phyloP scores from a whole-genome alignment of 2,797 vertebrate genomes.

The Falco novaeseelandiae region DNA sequence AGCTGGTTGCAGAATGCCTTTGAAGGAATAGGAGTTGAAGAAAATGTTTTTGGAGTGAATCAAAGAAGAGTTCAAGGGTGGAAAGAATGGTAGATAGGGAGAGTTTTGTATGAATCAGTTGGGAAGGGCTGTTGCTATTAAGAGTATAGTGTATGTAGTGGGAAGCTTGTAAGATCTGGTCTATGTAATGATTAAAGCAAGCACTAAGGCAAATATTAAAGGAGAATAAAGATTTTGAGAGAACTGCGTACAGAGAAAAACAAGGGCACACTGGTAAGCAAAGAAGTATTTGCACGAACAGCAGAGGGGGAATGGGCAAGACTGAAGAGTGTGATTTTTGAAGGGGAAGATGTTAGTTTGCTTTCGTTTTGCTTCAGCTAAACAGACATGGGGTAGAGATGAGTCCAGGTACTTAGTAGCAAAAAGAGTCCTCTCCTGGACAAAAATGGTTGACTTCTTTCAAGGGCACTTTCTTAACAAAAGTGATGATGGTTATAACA shows the following conservation, averaged over 20 bases:
- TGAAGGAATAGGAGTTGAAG: background rate
- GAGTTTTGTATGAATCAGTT: background rate
- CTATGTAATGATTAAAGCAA: background rate
- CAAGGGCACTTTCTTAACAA: background rate
- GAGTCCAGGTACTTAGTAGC: background rate
- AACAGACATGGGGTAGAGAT: background rate
- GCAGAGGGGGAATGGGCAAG: background rate
- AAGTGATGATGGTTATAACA: background rate
- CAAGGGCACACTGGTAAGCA: background rate
- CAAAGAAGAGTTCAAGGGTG: background rate
- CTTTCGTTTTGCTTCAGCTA: background rate
- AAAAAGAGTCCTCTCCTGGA: background rate
- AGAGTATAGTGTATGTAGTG: rapidly evolving
- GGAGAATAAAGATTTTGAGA: background rate
- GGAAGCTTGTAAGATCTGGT: background rate
- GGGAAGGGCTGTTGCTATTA: background rate
- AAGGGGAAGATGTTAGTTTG: background rate
- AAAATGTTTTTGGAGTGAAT: background rate
- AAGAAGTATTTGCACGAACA: background rate
- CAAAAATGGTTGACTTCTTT: background rate
- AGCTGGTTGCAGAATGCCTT: background rate
- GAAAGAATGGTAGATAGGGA: background rate
- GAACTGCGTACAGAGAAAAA: background rate
- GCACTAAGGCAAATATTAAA: background rate
- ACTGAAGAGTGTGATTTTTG: background rate